phyloP scores from a whole-genome alignment of 2,888 invertebrate genomes.

The Spodoptera littoralis region DNA sequence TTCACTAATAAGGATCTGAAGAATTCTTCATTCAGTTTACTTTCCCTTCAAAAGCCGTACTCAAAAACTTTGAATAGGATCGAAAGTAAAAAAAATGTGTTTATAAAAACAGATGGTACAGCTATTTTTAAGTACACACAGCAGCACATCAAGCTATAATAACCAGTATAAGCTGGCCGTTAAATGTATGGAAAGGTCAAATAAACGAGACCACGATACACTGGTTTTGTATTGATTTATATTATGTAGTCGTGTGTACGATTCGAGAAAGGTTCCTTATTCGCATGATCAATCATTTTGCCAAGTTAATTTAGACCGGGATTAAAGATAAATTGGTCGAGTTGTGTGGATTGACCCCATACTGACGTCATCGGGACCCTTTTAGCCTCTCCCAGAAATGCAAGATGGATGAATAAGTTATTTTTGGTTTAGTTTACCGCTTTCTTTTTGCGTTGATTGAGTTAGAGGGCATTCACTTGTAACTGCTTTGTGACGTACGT shows the following conservation, averaged over 20 bases:
- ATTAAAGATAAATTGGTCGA: slow-evolving; percentile 18
- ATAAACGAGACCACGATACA: no score
- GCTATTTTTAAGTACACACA: slow-evolving; percentile 5
- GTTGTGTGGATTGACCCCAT: not conserved
- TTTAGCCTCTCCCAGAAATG: not conserved
- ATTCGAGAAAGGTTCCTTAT: not conserved
- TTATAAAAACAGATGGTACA: not conserved
- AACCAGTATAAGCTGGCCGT: no score
- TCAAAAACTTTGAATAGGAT: not conserved
- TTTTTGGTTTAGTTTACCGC: no score
- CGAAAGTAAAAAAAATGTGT: not conserved
- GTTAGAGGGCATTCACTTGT: no score
- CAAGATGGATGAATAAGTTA: no score
- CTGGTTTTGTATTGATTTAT: no score
- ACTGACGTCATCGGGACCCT: not conserved
- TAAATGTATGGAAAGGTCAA: no score
- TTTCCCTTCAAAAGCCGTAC: not conserved
- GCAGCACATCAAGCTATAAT: no score
- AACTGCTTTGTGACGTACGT: no score
- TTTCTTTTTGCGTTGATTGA: no score
- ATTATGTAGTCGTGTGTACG: no score
- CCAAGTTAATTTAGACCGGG: slow-evolving; percentile 21
- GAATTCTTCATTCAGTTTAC: not conserved
- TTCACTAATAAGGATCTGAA: not conserved
- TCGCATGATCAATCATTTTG: slow-evolving; percentile 28